These are phyloP conservation scores for Holacanthus passer DNA, from an alignment of 2,113 vertebrate genomes.

Conservation along the genomic window DNA sequence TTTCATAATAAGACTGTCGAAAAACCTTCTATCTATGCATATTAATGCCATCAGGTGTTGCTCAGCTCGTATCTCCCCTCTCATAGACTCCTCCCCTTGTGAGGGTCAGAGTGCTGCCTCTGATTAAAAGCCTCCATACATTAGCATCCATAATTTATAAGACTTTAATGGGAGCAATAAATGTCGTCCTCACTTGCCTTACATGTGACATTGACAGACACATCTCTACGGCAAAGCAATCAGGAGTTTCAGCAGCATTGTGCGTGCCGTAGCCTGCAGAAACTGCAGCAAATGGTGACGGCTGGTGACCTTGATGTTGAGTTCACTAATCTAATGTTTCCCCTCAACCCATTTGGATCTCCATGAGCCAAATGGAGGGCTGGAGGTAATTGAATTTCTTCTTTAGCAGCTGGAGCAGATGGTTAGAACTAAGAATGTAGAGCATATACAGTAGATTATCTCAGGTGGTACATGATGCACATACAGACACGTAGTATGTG, in stretches of 20 bases:
- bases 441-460: conserved; percentile 32
- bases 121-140: conserved; percentile 74
- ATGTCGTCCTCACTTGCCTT: conserved; percentile 66
- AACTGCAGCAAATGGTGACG: conserved; percentile 47
- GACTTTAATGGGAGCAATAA: conserved; percentile 73
- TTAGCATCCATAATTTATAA: conserved; percentile 78
- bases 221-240: conserved; percentile 34
- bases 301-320: conserved; percentile 67
- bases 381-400: conserved; percentile 67
- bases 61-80: conserved; percentile 23
- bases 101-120: conserved; percentile 58
- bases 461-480: conserved; percentile 36
- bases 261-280: conserved; percentile 46
- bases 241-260: conserved; percentile 19
- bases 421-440: conserved; percentile 25
- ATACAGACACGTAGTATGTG: neutral
- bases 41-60: conserved; percentile 48
- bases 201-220: conserved; percentile 70
- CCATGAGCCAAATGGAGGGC: conserved; percentile 45
- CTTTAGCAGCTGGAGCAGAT: conserved; percentile 63
- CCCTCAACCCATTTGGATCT: conserved; percentile 64
- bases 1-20: neutral
- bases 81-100: conserved; percentile 31
- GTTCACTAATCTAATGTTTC: conserved; percentile 74
- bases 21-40: conserved; percentile 3